phyloP scores from a whole-genome alignment of 1,140 invertebrate species.

The Neodiprion pinetum region DNA sequence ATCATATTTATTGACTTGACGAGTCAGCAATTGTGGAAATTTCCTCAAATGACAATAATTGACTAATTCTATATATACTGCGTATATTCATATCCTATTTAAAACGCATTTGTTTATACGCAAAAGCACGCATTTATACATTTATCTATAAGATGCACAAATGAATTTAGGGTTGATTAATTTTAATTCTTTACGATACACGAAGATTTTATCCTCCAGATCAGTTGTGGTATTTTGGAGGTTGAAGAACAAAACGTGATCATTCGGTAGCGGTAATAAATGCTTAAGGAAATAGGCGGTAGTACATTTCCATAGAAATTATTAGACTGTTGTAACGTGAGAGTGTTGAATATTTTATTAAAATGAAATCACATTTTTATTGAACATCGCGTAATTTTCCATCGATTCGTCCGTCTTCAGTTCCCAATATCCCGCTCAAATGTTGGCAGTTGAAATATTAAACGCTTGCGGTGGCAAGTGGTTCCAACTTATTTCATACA shows the following conservation, averaged over 20 bases:
- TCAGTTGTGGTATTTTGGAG: no score
- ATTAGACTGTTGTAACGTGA: neutral
- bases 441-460: neutral
- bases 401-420: neutral
- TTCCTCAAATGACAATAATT: constrained; percentile 2
- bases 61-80: neutral
- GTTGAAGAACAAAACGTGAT: neutral
- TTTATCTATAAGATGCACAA: neutral
- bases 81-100: neutral
- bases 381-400: neutral
- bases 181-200: neutral
- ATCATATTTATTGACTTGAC: neutral
- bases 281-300: neutral
- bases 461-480: no score
- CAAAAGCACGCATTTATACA: neutral
- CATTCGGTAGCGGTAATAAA: neutral
- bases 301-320: neutral
- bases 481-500: no score
- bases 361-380: neutral
- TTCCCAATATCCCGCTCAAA: neutral
- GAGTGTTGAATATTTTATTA: constrained; percentile 3
- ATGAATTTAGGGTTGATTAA: neutral
- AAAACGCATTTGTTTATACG: neutral
- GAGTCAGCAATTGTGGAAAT: neutral
- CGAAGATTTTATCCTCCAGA: no score